Base-by-base conservation (phyloP, 2,113 vertebrate species). In the Seriola quinqueradiata region DNA sequence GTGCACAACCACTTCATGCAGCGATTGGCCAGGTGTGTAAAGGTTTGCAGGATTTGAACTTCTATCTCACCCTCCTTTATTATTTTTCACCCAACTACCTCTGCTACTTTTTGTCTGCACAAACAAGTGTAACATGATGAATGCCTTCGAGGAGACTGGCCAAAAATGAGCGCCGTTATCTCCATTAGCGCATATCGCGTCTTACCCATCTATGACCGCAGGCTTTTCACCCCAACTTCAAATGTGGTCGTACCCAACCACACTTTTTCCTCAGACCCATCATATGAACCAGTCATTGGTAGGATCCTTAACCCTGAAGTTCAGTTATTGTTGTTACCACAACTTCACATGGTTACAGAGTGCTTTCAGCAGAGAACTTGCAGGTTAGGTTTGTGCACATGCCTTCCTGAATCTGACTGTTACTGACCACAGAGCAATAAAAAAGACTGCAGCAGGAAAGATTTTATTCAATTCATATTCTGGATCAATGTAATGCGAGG, bases 391-490 rank as follows among this genome's bases (percentile, higher is more conserved):
- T 52, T 63, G 46, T 52, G 16, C 11, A 48, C 52, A 48, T 23
- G 25, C 17, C 17, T 11, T 64, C 36, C 38, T 70, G 6, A 77
- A 68, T 85, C 21, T 61, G 55, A 7, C 34, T 79, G 78, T 61
- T 58, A 55, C 50, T 57, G 19, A 71, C 16, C 44, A 76, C 12
- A 40, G 4, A 57, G 60, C 17, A 54, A 61, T 64, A 50, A 55
- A 21, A 66, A 21, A 60, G 48, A 11, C 46, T 48, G 78, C 52
- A 21, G 50, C 40, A 16, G n/a, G 6, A 55, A 79, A 46, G 8
- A 4, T 8, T 2, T 14, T 34, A 38, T 8, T 16, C 10, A 2
- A 54, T 55, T 52, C 65, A 32, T 23, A n/a, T 21, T 72, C 38
- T 16, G 57, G 42, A 81, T 81, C 52, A 12, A 16, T 54, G 28